Evolutionary conservation across 2,113 vertebrate species (phyloP).

Genomic region (Scortum barcoo): DNA sequence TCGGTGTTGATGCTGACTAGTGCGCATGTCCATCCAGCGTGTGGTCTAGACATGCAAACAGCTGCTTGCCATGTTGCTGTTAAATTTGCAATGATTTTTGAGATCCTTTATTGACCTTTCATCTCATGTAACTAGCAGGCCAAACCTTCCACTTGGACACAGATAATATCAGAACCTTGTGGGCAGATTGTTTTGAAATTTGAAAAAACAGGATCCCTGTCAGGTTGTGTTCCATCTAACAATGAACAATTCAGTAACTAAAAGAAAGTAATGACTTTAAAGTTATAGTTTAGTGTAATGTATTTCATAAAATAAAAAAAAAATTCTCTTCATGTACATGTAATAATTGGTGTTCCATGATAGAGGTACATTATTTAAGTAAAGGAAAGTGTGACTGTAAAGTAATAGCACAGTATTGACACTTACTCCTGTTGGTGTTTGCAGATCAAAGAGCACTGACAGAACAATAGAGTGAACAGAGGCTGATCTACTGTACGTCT

Average conservation of each 20-base stretch:
- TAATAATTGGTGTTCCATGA: not conserved
- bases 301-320: too few relatives aligned
- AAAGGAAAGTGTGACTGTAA: not conserved
- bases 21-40: too few relatives aligned
- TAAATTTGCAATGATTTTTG: too few relatives aligned
- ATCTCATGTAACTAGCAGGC: not conserved
- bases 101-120: too few relatives aligned
- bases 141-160: not conserved
- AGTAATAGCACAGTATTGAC: not conserved
- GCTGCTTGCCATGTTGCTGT: not conserved
- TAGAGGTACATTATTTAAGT: not conserved
- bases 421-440: slow-evolving; percentile 33
- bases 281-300: too few relatives aligned
- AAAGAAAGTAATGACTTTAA: not conserved
- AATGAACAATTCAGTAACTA: not conserved
- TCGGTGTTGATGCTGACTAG: too few relatives aligned
- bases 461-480: slow-evolving; percentile 44
- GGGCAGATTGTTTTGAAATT: not conserved
- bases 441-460: slow-evolving; percentile 46
- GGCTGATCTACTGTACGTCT: slow-evolving; percentile 12
- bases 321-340: not conserved
- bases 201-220: not conserved
- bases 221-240: not conserved
- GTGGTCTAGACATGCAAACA: not conserved
- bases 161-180: not conserved